Conservation (phyloP, 2,113 vertebrate species). For the Petrocephalus zakoni region DNA sequence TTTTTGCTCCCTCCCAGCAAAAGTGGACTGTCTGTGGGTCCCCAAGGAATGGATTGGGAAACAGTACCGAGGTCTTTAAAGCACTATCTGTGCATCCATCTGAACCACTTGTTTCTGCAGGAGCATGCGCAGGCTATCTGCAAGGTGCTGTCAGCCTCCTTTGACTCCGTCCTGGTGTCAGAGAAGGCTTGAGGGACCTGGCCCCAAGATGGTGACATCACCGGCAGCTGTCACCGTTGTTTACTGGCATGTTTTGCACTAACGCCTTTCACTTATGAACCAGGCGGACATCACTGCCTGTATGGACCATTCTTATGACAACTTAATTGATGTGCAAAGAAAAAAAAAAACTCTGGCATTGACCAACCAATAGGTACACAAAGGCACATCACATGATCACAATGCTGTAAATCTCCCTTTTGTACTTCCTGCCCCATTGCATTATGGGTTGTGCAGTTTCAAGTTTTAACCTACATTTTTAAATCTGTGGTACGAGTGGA, state of each 20-base stretch:
- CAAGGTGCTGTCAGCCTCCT: constrained; percentile 85
- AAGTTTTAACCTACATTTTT: not conserved
- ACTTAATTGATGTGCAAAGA: constrained; percentile 35
- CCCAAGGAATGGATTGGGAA: not conserved
- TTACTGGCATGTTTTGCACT: constrained; percentile 17
- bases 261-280: constrained; percentile 13
- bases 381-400: constrained; percentile 3
- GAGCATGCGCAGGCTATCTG: constrained; percentile 96
- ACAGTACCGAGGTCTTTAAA: not conserved
- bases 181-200: constrained; percentile 74
- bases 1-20: not conserved
- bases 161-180: constrained; percentile 78
- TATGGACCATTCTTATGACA: constrained; percentile 22
- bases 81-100: not conserved
- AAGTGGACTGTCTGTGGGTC: not conserved
- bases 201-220: not conserved
- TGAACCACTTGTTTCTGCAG: constrained; percentile 47
- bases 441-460: not conserved
- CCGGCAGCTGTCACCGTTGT: constrained; percentile 16
- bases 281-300: not conserved
- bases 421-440: not conserved
- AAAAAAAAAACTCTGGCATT: not conserved
- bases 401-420: constrained; percentile 37
- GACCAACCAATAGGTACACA: constrained; percentile 19
- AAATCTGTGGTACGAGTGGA: constrained; percentile 30